These are phyloP conservation scores for Agrypnia vestita DNA, from an alignment of 1,140 invertebrate species.

Conservation along the genomic window DNA sequence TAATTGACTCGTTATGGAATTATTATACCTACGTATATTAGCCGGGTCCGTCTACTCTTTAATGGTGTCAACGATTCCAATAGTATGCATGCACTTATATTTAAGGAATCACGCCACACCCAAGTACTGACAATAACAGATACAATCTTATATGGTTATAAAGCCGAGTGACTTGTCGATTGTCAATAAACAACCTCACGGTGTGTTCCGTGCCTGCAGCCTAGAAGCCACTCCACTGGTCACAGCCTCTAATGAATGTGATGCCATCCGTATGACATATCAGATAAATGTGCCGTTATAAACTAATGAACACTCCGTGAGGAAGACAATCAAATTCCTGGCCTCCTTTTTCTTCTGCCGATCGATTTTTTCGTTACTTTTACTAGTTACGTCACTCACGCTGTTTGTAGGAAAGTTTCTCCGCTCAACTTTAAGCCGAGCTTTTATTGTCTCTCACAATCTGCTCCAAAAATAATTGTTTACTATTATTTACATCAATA, in stretches of 20 bases:
- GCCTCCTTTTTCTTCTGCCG: background rate
- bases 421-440: background rate
- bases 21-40: no score
- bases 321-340: constrained; percentile 24
- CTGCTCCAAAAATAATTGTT: no score
- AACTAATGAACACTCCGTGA: constrained; percentile 22
- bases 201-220: background rate
- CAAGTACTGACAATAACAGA: constrained; percentile 3
- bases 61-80: no score
- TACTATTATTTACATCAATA: no score
- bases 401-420: constrained; percentile 1
- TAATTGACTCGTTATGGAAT: no score
- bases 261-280: constrained; percentile 23
- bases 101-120: background rate
- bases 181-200: constrained; percentile 53
- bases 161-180: constrained; percentile 54
- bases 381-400: background rate
- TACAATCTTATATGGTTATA: constrained; percentile 41
- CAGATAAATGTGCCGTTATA: constrained; percentile 19
- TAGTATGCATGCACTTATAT: background rate
- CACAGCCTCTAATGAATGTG: constrained; percentile 19
- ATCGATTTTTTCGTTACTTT: background rate
- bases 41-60: no score
- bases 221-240: background rate
- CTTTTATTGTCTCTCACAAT: no score